Evolutionary conservation across 2,113 vertebrate species (phyloP).

Genomic region (Vulpes vulpes): DNA sequence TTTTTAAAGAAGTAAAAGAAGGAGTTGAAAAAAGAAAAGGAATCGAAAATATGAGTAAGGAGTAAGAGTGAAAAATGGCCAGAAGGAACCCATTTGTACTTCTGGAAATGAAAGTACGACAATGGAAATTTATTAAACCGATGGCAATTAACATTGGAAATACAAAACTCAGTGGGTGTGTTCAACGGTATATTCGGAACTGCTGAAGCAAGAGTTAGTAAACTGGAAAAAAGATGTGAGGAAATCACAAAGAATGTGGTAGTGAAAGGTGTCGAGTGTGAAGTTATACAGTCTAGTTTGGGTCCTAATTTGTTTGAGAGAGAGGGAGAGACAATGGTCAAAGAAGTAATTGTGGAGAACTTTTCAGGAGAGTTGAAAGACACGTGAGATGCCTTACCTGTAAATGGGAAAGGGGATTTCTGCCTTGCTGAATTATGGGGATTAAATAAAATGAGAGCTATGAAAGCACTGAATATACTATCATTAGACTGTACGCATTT

Average conservation of each 20-base stretch:
- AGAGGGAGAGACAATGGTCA: background rate
- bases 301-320: background rate
- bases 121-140: background rate
- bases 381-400: background rate
- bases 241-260: background rate
- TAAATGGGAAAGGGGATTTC: background rate
- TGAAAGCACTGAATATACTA: background rate
- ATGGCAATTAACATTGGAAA: background rate
- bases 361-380: background rate
- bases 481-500: background rate
- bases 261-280: background rate
- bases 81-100: background rate
- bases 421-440: background rate
- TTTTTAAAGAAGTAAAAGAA: background rate
- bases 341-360: background rate
- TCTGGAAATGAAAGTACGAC: background rate
- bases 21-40: background rate
- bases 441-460: background rate
- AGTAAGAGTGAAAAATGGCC: background rate
- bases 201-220: background rate
- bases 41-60: background rate
- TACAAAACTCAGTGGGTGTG: background rate
- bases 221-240: background rate
- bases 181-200: background rate
- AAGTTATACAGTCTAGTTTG: background rate